A percentile compares a stretch with the other conserved stretches of the same genome.
Evolutionary conservation across 2,888 invertebrate species (phyloP).

Genomic region (Harpalus rubripes): DNA sequence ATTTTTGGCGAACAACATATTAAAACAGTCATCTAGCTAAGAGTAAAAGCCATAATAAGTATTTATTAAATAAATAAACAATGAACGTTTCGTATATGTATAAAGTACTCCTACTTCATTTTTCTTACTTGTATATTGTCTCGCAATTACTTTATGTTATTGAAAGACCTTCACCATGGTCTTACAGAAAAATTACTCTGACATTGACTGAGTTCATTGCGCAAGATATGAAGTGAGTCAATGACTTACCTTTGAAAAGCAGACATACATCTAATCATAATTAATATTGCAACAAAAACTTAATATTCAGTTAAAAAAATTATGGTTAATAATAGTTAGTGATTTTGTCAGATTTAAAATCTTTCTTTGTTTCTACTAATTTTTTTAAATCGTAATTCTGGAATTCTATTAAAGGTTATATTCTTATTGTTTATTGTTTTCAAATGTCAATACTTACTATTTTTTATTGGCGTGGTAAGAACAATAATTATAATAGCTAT

Average conservation of each 20-base stretch:
- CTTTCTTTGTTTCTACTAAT: neutral
- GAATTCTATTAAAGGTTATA: neutral
- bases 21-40: no score
- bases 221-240: slow-evolving; percentile 28
- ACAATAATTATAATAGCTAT: no score
- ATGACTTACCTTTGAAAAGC: neutral
- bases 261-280: neutral
- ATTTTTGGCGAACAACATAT: no score
- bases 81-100: no score
- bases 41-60: no score
- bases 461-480: no score
- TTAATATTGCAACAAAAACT: neutral
- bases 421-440: neutral
- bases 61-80: no score
- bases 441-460: neutral
- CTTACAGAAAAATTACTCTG: slow-evolving; percentile 23
- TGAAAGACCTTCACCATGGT: slow-evolving; percentile 36
- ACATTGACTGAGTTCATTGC: slow-evolving; percentile 45
- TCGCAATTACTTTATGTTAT: neutral
- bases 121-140: neutral
- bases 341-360: neutral
- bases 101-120: no score
- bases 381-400: neutral
- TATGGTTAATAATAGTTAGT: neutral
- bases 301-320: neutral